These are phyloP conservation scores for Acipenser ruthenus DNA, from an alignment of 2,797 vertebrate genomes.

Conservation along the genomic window DNA sequence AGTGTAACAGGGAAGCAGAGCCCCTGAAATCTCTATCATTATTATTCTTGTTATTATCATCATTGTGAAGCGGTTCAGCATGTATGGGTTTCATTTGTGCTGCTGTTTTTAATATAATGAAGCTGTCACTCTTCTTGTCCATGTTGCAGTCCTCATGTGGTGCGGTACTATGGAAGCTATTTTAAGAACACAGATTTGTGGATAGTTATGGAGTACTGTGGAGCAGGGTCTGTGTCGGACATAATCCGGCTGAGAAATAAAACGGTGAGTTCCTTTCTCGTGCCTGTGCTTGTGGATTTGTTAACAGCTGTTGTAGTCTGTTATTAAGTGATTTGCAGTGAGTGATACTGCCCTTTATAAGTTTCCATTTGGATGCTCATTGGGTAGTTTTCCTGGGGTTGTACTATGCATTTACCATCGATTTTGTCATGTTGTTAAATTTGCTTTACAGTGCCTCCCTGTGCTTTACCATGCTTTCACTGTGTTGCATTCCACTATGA, in stretches of 20 bases:
- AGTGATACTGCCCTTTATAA: too few species aligned
- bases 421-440: not conserved
- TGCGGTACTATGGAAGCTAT: conserved; percentile 89
- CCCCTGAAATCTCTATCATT: too few species aligned
- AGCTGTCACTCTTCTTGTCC: not conserved
- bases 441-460: not conserved
- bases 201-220: conserved; percentile 96
- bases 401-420: too few species aligned
- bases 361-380: too few species aligned
- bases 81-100: too few species aligned
- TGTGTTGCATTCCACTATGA: too few species aligned
- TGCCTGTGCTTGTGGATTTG: too few species aligned
- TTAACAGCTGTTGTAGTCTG: too few species aligned
- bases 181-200: conserved; percentile 94
- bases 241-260: conserved; percentile 87
- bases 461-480: too few species aligned
- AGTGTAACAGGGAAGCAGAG: too few species aligned
- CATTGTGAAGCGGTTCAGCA: not conserved
- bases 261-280: conserved; percentile 60
- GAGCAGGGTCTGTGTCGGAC: conserved; percentile 86
- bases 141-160: conserved; percentile 68
- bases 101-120: not conserved
- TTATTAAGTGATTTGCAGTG: too few species aligned
- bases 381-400: too few species aligned
- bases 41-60: not conserved